Conservation (phyloP, 2,797 vertebrate genomes). For the Ispidina lecontei region DNA sequence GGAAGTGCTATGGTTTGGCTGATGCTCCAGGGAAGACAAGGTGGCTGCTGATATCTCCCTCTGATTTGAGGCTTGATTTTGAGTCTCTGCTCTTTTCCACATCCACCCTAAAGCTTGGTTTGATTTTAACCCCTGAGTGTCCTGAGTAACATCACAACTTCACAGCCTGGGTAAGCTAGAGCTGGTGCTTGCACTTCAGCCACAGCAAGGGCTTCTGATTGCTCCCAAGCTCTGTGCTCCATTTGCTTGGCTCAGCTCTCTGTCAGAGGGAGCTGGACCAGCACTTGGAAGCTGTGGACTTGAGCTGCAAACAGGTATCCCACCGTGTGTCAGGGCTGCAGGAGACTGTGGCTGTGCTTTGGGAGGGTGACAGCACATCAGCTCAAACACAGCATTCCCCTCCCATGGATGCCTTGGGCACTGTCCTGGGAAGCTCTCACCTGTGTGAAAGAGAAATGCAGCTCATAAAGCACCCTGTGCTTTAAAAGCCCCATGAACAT, state of each 20-base stretch:
- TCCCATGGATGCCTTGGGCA: background rate
- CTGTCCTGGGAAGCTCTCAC: background rate
- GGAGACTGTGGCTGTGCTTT: background rate
- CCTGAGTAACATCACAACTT: background rate
- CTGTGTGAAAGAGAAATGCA: background rate
- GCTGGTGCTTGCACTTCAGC: background rate
- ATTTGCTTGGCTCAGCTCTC: background rate
- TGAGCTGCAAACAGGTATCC: background rate
- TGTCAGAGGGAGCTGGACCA: background rate
- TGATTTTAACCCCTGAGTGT: background rate
- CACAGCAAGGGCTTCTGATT: background rate
- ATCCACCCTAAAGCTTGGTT: background rate
- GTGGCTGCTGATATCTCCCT: background rate
- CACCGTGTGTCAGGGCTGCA: background rate
- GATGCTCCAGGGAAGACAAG: background rate
- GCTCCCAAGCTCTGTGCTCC: background rate
- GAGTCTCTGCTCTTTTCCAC: background rate
- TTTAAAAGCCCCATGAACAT: background rate
- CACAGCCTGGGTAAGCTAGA: accelerated
- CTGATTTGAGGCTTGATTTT: background rate
- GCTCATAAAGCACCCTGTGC: background rate
- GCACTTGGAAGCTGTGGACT: background rate
- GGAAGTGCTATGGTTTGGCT: background rate
- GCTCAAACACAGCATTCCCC: background rate
- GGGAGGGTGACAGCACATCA: background rate